These are phyloP conservation scores for Idaea dimidiata DNA, from an alignment of 2,888 invertebrate genomes.

Conservation along the genomic window DNA sequence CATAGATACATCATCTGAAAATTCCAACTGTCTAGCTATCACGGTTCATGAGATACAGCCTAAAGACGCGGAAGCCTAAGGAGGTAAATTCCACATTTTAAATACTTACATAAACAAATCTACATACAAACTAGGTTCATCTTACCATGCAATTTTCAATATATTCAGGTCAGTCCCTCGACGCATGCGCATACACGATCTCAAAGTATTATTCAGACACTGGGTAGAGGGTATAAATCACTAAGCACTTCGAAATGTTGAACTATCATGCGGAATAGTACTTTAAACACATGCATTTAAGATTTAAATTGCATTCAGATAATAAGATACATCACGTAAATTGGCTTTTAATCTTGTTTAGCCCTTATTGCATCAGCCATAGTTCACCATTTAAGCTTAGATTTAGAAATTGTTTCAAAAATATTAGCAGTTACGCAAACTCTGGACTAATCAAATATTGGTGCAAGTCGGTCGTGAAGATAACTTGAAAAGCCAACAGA, in stretches of 20 bases:
- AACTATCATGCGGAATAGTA: conserved; percentile 13
- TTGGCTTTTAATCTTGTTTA: not conserved
- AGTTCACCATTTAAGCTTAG: not conserved
- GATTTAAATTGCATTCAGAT: not conserved
- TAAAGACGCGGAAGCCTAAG: no score
- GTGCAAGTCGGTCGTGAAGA: no score
- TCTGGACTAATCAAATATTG: no score
- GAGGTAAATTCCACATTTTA: not conserved
- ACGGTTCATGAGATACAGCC: no score
- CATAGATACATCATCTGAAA: no score
- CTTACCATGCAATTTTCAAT: conserved; percentile 61
- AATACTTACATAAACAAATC: conserved; percentile 6
- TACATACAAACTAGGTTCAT: conserved; percentile 43
- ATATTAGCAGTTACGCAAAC: not conserved
- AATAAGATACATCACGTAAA: not conserved
- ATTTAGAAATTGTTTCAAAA: not conserved
- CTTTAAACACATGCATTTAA: not conserved
- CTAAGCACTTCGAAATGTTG: conserved; percentile 1
- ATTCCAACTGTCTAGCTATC: no score
- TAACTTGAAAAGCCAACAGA: no score
- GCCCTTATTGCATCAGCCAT: not conserved
- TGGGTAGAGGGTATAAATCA: conserved; percentile 77
- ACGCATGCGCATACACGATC: conserved; percentile 66
- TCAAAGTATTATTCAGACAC: conserved; percentile 97
- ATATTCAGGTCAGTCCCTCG: conserved; percentile 42